Evolutionary conservation across 2,888 invertebrate species (phyloP).

Genomic region (Perizoma affinitatum): DNA sequence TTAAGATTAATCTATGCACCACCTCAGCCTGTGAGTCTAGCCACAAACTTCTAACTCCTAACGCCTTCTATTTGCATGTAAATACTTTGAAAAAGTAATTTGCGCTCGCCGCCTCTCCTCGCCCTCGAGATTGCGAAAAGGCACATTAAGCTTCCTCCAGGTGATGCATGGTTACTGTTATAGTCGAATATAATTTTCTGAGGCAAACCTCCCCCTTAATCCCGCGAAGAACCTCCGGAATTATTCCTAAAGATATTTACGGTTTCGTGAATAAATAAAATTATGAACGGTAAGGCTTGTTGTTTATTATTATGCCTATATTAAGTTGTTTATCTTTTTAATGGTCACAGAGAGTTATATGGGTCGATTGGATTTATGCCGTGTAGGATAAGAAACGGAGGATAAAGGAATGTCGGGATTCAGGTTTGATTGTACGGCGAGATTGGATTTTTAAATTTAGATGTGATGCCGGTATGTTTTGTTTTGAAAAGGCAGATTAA

Average conservation of each 20-base stretch:
- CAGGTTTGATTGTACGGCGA: slow-evolving; percentile 66
- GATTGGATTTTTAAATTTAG: slow-evolving; percentile 82
- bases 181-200: slow-evolving; percentile 84
- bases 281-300: slow-evolving; percentile 65
- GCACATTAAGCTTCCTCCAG: slow-evolving; percentile 82
- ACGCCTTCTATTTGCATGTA: slow-evolving; percentile 82
- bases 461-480: slow-evolving; percentile 68
- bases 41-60: slow-evolving; percentile 50
- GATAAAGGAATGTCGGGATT: slow-evolving; percentile 71
- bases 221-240: slow-evolving; percentile 82
- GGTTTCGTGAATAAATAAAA: slow-evolving; percentile 83
- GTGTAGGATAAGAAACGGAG: slow-evolving; percentile 70
- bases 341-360: slow-evolving; percentile 78
- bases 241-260: slow-evolving; percentile 83
- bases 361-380: slow-evolving; percentile 78
- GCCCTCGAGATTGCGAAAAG: slow-evolving; percentile 83
- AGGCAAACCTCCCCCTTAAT: slow-evolving; percentile 81
- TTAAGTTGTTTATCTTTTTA: slow-evolving; percentile 84
- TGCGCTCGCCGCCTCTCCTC: slow-evolving; percentile 73
- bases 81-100: slow-evolving; percentile 85
- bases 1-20: slow-evolving; percentile 2
- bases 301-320: slow-evolving; percentile 83
- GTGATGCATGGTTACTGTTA: slow-evolving; percentile 85
- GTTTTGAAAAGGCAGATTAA: slow-evolving; percentile 42
- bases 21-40: slow-evolving; percentile 29